These are phyloP conservation scores for Paratrypauchen microcephalus DNA, from an alignment of 2,797 vertebrate genomes.

Conservation along the genomic window DNA sequence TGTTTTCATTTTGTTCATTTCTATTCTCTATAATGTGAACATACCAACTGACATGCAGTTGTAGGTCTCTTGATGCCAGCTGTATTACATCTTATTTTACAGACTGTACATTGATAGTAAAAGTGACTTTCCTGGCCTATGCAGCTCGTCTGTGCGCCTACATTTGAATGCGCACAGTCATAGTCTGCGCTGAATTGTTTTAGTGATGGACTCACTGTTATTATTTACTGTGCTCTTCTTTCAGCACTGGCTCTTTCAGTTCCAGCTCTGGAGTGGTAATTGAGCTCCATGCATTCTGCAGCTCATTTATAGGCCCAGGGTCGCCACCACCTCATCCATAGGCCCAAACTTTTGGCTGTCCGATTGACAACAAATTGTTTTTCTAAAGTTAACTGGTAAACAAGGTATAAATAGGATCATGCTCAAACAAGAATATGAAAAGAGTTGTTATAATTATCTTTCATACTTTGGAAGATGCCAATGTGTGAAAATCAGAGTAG, in stretches of 20 bases:
- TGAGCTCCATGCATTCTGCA: conserved; percentile 52
- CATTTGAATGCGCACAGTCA: background rate
- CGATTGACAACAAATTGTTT: conserved; percentile 26
- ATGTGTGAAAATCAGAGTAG: background rate
- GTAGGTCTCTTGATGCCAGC: background rate
- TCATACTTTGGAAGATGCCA: background rate
- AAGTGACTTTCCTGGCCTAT: no score
- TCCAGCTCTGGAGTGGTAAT: conserved; percentile 51
- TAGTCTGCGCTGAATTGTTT: conserved; percentile 21
- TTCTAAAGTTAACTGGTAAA: conserved; percentile 3
- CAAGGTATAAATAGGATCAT: background rate
- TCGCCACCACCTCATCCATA: conserved; percentile 23
- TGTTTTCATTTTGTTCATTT: background rate
- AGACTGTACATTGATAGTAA: background rate
- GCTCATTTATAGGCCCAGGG: conserved; percentile 57
- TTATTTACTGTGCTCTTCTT: conserved; percentile 65
- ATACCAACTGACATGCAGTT: background rate
- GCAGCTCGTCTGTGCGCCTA: background rate
- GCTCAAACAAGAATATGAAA: background rate
- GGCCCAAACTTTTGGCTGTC: conserved; percentile 13
- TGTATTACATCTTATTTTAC: background rate
- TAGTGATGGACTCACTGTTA: conserved; percentile 46
- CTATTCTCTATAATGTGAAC: background rate
- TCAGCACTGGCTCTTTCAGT: conserved; percentile 55
- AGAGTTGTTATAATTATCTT: conserved; percentile 1